Percentiles rank a stretch among this genome's conserved stretches.
phyloP scores from a whole-genome alignment of 2,797 vertebrate genomes.

The Pterois miles region DNA sequence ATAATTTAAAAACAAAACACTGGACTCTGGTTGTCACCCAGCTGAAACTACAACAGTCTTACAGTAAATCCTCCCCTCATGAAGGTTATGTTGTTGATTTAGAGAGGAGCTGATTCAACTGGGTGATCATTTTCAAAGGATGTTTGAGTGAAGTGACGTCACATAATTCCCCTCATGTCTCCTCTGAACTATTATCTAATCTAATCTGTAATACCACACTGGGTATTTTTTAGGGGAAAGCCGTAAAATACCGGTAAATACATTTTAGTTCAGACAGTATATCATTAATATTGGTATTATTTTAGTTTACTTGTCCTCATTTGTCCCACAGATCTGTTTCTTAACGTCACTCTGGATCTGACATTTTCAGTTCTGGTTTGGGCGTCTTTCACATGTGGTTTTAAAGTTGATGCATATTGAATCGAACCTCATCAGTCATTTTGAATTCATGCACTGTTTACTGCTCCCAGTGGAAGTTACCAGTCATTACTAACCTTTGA shows the following conservation, averaged over 20 bases:
- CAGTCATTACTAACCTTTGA: background rate
- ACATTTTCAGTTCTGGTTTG: background rate
- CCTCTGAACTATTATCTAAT: background rate
- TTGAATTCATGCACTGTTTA: background rate
- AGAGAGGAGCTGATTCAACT: background rate
- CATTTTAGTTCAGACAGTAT: too few species aligned
- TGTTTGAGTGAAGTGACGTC: background rate
- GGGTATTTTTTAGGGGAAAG: background rate
- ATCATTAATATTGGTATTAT: background rate
- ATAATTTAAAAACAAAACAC: too few species aligned
- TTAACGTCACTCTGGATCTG: background rate
- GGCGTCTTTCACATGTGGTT: background rate
- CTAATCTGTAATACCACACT: background rate
- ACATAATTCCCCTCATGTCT: background rate
- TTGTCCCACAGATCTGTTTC: background rate
- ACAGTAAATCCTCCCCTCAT: background rate
- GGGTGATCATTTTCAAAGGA: background rate
- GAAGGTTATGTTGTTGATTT: background rate
- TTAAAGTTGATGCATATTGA: background rate
- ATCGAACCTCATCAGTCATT: constrained; percentile 1
- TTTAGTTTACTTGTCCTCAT: background rate
- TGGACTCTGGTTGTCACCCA: background rate
- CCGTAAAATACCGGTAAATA: too few species aligned
- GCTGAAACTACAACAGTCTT: background rate
- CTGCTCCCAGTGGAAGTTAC: background rate